These are phyloP conservation scores for Dynastes hyllus DNA, from an alignment of 2,888 invertebrate species.

Conservation along the genomic window DNA sequence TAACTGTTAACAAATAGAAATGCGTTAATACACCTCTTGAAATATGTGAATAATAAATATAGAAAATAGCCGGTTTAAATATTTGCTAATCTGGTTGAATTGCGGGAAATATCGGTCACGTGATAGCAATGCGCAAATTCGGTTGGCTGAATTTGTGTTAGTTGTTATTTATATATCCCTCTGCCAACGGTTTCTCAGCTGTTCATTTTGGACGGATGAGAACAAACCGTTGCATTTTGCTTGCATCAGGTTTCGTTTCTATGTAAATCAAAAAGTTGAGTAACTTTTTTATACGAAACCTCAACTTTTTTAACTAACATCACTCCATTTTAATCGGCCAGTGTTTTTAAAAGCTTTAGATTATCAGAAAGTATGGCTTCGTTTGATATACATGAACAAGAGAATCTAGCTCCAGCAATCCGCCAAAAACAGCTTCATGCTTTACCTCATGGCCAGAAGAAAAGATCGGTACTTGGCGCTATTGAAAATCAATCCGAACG, in stretches of 20 bases:
- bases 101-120: slow-evolving; percentile 36
- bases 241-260: slow-evolving; percentile 25
- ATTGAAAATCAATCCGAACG: slow-evolving; percentile 75
- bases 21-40: background rate
- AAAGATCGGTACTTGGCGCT: slow-evolving; percentile 79
- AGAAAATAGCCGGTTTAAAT: background rate
- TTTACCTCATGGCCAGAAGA: slow-evolving; percentile 75
- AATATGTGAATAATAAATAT: too few relatives aligned
- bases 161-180: slow-evolving; percentile 48
- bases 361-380: slow-evolving; percentile 76
- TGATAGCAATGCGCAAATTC: slow-evolving; percentile 18
- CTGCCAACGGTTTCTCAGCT: slow-evolving; percentile 59
- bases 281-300: slow-evolving; percentile 37
- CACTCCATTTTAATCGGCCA: slow-evolving; percentile 22
- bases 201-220: slow-evolving; percentile 52
- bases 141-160: slow-evolving; percentile 45
- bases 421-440: slow-evolving; percentile 70
- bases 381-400: slow-evolving; percentile 85
- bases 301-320: slow-evolving; percentile 30
- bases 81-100: background rate
- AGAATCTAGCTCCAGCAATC: slow-evolving; percentile 76
- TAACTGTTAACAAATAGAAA: too few relatives aligned
- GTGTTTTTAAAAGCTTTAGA: slow-evolving; percentile 21
- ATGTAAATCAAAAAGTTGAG: slow-evolving; percentile 47
- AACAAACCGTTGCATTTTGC: slow-evolving; percentile 45